These are phyloP conservation scores for Melanotaenia maccullochi DNA, from an alignment of 2,797 vertebrate genomes.

Conservation along the genomic window DNA sequence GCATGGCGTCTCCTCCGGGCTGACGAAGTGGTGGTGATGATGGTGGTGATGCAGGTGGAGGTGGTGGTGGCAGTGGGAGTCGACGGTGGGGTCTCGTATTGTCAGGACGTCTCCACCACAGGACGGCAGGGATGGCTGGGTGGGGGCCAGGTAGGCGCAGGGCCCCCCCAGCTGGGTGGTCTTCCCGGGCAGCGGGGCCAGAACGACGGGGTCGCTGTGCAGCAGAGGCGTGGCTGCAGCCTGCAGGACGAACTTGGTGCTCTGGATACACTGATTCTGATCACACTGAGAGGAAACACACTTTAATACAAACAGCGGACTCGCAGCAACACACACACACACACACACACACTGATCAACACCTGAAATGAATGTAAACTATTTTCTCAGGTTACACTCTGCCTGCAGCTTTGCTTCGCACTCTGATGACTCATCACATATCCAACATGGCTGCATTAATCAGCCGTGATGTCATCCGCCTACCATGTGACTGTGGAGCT, in stretches of 20 bases:
- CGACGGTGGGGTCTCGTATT: slow-evolving; percentile 77
- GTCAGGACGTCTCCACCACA: slow-evolving; percentile 74
- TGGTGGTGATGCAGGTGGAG: slow-evolving; percentile 52
- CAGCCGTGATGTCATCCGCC: slow-evolving; percentile 22
- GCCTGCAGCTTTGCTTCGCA: no score
- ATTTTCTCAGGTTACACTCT: no score
- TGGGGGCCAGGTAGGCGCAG: slow-evolving; percentile 86
- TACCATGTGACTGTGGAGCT: slow-evolving; percentile 63
- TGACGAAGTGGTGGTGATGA: slow-evolving; percentile 84
- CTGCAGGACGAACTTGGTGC: slow-evolving; percentile 97
- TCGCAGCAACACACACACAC: no score
- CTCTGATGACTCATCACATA: no score
- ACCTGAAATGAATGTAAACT: no score
- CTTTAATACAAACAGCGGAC: neutral
- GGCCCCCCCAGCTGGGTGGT: slow-evolving; percentile 83
- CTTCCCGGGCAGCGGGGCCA: slow-evolving; percentile 85
- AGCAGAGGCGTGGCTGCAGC: slow-evolving; percentile 91
- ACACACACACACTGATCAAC: no score
- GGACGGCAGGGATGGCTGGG: slow-evolving; percentile 87
- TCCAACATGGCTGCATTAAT: neutral
- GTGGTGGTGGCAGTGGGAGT: slow-evolving; percentile 74
- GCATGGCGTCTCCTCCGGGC: slow-evolving; percentile 89
- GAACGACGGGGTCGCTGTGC: slow-evolving; percentile 83
- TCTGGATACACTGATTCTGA: slow-evolving; percentile 96
- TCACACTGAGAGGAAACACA: slow-evolving; percentile 85